phyloP scores from a whole-genome alignment of 2,797 vertebrate species.

The Gorsachius magnificus region DNA sequence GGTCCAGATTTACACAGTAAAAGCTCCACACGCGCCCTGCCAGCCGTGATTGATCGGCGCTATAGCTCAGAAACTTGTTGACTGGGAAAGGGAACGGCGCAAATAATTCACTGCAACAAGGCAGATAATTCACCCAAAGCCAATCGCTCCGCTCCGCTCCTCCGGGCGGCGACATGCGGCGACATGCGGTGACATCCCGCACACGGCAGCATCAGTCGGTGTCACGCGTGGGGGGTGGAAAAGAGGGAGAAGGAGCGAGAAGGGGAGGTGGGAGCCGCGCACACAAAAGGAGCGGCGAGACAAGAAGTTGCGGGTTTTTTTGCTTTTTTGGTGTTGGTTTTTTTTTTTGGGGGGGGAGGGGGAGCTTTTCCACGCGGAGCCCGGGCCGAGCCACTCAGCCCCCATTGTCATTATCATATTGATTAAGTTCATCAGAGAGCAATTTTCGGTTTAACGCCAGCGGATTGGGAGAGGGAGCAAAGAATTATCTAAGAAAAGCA shows the following conservation, averaged over 20 bases:
- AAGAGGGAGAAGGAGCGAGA: background rate
- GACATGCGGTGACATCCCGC: slow-evolving; percentile 69
- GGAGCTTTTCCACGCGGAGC: slow-evolving; percentile 71
- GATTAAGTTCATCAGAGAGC: slow-evolving; percentile 97
- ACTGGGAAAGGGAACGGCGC: slow-evolving; percentile 86
- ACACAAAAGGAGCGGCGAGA: slow-evolving; percentile 67
- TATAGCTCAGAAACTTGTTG: slow-evolving; percentile 88
- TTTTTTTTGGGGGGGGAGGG: too few relatives aligned
- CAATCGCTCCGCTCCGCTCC: slow-evolving; percentile 80
- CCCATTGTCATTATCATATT: slow-evolving; percentile 99
- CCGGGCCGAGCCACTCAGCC: slow-evolving; percentile 81
- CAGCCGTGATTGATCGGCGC: slow-evolving; percentile 92
- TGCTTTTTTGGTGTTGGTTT: too few relatives aligned
- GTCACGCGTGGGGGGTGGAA: slow-evolving; percentile 68
- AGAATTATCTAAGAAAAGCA: slow-evolving; percentile 97
- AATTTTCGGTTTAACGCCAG: slow-evolving; percentile 93
- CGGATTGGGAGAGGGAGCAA: slow-evolving; percentile 87
- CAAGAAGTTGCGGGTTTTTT: slow-evolving; percentile 9
- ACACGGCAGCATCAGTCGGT: slow-evolving; percentile 89
- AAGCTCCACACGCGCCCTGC: slow-evolving; percentile 85
- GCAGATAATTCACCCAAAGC: slow-evolving; percentile 79
- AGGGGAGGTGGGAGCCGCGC: slow-evolving; percentile 60
- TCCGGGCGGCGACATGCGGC: slow-evolving; percentile 80
- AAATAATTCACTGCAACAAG: slow-evolving; percentile 90
- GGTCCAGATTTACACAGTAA: slow-evolving; percentile 91